phyloP scores from a whole-genome alignment of 1,140 invertebrate genomes.

The Proctacanthus coquilletti region DNA sequence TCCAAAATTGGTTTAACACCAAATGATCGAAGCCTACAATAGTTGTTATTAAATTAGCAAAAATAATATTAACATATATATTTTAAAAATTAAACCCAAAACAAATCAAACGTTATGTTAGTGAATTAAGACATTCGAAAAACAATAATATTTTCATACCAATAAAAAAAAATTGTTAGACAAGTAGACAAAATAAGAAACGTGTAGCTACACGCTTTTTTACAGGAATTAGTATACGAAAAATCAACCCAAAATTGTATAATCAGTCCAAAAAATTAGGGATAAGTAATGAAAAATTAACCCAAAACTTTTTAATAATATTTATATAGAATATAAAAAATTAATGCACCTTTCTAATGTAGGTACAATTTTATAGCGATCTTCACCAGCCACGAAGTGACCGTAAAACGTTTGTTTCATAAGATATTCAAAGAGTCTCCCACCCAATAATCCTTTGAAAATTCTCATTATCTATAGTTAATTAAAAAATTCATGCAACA shows the following conservation, averaged over 20 bases:
- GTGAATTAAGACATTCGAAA: neutral
- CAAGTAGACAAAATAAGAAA: conserved; percentile 2
- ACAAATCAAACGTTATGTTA: neutral
- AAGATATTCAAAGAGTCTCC: conserved; percentile 64
- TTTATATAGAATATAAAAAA: conserved; percentile 3
- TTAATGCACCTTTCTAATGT: conserved; percentile 45
- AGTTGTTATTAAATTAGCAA: conserved; percentile 2
- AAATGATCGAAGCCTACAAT: conserved; percentile 62
- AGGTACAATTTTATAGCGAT: conserved; percentile 74
- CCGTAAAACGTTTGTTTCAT: conserved; percentile 97
- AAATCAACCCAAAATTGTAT: conserved; percentile 4
- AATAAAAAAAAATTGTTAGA: neutral
- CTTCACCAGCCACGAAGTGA: conserved; percentile 95
- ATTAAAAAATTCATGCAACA: neutral
- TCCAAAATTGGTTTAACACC: conserved; percentile 98
- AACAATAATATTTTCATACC: neutral
- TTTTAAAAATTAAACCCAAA: conserved; percentile 1
- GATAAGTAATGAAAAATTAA: conserved; percentile 2
- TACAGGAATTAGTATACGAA: too few relatives aligned
- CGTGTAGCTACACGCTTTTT: too few relatives aligned
- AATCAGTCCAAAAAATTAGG: too few relatives aligned
- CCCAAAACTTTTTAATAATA: neutral
- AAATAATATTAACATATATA: conserved; percentile 1
- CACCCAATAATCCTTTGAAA: conserved; percentile 62
- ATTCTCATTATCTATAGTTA: conserved; percentile 75